phyloP scores from a whole-genome alignment of 2,113 vertebrate genomes.

The Upupa epops region DNA sequence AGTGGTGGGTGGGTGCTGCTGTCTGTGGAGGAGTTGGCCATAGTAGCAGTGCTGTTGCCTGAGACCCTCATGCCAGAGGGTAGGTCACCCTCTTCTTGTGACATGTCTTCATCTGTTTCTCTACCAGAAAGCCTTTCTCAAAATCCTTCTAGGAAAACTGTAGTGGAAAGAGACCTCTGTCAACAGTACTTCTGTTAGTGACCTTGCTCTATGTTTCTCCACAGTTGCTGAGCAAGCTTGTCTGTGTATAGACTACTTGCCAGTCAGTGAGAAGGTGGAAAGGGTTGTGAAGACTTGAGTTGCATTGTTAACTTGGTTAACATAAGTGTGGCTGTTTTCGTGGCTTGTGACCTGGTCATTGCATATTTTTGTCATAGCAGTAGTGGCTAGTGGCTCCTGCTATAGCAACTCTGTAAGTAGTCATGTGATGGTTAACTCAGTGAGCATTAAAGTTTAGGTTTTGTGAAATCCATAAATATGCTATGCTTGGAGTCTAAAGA shows the following conservation, averaged over 20 bases:
- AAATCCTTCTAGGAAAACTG: neutral
- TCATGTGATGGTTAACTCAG: neutral
- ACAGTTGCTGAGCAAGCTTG: neutral
- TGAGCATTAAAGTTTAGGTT: neutral
- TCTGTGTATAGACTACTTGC: neutral
- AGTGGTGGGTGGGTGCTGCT: neutral
- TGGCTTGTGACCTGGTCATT: neutral
- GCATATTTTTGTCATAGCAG: neutral
- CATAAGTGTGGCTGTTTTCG: neutral
- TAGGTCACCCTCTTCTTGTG: neutral
- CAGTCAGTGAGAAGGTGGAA: neutral
- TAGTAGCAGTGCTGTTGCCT: neutral
- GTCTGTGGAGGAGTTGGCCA: neutral
- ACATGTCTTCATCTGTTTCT: neutral
- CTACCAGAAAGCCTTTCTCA: neutral
- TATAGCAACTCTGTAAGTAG: neutral
- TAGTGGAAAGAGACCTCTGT: neutral
- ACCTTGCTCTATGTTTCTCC: neutral
- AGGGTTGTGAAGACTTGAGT: neutral
- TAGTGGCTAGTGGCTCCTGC: neutral
- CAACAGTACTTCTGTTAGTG: accelerated
- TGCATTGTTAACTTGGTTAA: neutral
- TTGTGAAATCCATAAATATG: neutral
- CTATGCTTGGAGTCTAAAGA: neutral
- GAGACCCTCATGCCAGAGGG: neutral